Percentiles rank a stretch among this genome's conserved stretches.
Conservation (phyloP, 2,888 invertebrate genomes). For the Pogonocherus hispidulus region DNA sequence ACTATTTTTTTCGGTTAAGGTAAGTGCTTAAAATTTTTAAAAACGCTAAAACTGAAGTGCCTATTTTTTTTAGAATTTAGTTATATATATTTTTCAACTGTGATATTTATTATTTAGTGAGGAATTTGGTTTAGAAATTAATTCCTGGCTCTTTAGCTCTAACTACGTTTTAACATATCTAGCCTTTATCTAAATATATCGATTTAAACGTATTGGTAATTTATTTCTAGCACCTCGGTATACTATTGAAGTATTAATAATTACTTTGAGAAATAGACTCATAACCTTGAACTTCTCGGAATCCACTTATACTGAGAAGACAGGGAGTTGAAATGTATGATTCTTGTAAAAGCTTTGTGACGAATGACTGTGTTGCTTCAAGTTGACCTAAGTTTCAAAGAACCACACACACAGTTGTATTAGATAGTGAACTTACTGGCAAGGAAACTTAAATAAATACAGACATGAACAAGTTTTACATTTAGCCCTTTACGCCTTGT, state of each 20-base stretch:
- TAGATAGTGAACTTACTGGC: slow-evolving; percentile 30
- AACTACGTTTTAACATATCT: not conserved
- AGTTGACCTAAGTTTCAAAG: slow-evolving; percentile 36
- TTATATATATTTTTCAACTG: no score
- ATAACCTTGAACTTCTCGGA: slow-evolving; percentile 27
- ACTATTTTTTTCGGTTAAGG: no score
- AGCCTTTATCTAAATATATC: not conserved
- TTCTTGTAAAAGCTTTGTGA: slow-evolving; percentile 34
- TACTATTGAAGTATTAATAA: slow-evolving; percentile 17
- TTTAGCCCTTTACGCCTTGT: slow-evolving; percentile 10
- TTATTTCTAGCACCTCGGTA: not conserved
- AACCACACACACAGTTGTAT: slow-evolving; percentile 35
- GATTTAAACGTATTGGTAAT: not conserved
- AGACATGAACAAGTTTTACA: slow-evolving; percentile 16
- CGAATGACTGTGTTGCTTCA: slow-evolving; percentile 32
- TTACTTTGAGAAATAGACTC: slow-evolving; percentile 25
- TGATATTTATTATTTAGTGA: no score
- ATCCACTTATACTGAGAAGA: slow-evolving; percentile 31
- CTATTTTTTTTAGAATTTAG: no score
- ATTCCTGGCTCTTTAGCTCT: no score
- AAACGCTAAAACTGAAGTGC: no score
- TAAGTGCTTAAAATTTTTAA: no score
- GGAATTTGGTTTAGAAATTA: no score
- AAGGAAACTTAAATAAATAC: slow-evolving; percentile 29
- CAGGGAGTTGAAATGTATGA: slow-evolving; percentile 35